phyloP scores from a whole-genome alignment of 2,797 vertebrate genomes.

The Tolypeutes matacus region DNA sequence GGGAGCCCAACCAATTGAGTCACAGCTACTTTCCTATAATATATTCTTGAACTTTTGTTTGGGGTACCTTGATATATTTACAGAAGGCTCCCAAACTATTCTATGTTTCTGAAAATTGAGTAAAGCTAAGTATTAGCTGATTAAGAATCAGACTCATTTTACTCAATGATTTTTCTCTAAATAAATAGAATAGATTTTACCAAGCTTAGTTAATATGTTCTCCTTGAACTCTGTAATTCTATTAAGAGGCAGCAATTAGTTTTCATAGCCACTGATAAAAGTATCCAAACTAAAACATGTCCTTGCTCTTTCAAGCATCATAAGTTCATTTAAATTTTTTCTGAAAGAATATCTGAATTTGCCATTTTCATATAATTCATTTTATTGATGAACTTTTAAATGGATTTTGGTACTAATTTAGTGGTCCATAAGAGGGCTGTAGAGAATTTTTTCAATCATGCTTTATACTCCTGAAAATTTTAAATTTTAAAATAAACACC shows the following conservation, averaged over 20 bases:
- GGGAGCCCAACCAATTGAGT: too few species aligned
- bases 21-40: too few species aligned
- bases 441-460: background rate
- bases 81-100: background rate
- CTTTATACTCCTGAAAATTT: conserved; percentile 39
- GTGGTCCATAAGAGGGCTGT: background rate
- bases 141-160: background rate
- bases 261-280: conserved; percentile 13
- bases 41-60: conserved; percentile 32
- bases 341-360: conserved; percentile 21
- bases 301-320: conserved; percentile 30
- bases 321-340: conserved; percentile 6
- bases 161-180: conserved; percentile 45
- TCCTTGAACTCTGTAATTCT: conserved; percentile 46
- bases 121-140: conserved; percentile 30
- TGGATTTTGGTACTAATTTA: conserved; percentile 31
- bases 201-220: conserved; percentile 10
- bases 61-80: background rate
- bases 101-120: conserved; percentile 12
- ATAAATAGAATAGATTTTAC: conserved; percentile 19
- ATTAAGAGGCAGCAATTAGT: conserved; percentile 26
- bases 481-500: conserved; percentile 34
- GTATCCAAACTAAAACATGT: background rate
- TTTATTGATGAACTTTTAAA: conserved; percentile 41
- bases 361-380: background rate